Evolutionary conservation across 2,113 vertebrate genomes (phyloP).

Genomic region (Numida meleagris): DNA sequence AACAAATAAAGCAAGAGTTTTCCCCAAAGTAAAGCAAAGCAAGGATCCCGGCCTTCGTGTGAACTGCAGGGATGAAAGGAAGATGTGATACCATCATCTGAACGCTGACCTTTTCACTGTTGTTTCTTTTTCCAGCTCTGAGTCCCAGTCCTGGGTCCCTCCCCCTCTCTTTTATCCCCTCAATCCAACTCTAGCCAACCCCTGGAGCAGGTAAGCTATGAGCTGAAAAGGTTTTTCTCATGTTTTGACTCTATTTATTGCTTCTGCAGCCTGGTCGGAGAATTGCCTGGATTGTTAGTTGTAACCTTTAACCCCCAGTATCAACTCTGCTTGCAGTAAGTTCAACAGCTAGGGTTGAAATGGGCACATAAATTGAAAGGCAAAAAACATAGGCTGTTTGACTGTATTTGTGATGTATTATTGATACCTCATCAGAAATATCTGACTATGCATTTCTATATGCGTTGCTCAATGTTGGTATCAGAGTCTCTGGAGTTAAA

Average conservation of each 20-base stretch:
- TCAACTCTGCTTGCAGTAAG: background rate
- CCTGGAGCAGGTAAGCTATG: slow-evolving; percentile 66
- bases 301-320: slow-evolving; percentile 41
- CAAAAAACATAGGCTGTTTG: background rate
- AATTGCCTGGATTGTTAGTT: slow-evolving; percentile 27
- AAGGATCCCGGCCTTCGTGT: slow-evolving; percentile 74
- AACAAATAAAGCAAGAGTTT: slow-evolving; percentile 80
- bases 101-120: slow-evolving; percentile 76
- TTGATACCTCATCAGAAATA: background rate
- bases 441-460: background rate
- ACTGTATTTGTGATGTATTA: background rate
- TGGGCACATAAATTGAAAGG: background rate
- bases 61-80: slow-evolving; percentile 78
- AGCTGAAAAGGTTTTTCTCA: slow-evolving; percentile 25
- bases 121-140: slow-evolving; percentile 75
- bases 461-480: background rate
- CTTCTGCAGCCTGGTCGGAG: slow-evolving; percentile 42
- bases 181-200: slow-evolving; percentile 42
- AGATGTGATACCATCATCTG: slow-evolving; percentile 78
- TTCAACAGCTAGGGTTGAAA: background rate
- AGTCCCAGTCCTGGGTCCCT: slow-evolving; percentile 47
- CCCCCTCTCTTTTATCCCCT: slow-evolving; percentile 57
- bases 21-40: slow-evolving; percentile 76
- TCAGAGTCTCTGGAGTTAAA: background rate
- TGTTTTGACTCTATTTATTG: slow-evolving; percentile 57